A percentile compares a stretch with the other conserved stretches of the same genome.
Evolutionary conservation across 2,888 invertebrate genomes (phyloP).

Genomic region (Chymomyza procnemis): DNA sequence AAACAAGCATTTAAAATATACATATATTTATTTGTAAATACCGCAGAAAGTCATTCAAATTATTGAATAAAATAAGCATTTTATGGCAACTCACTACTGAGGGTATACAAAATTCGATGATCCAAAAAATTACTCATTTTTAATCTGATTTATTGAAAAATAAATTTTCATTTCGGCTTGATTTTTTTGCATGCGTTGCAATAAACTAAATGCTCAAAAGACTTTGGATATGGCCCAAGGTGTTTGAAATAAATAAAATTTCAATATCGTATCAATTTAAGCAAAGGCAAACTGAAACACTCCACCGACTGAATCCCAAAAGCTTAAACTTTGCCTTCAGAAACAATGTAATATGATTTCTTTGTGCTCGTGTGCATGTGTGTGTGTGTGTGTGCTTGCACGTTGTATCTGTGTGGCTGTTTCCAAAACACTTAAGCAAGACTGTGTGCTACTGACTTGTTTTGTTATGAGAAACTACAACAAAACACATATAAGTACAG

Average conservation of each 20-base stretch:
- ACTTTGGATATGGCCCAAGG: slow-evolving; percentile 17
- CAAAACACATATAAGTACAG: slow-evolving; percentile 36
- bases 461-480: slow-evolving; percentile 52
- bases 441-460: slow-evolving; percentile 65
- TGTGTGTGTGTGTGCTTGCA: neutral
- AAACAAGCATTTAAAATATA: no score
- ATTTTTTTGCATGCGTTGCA: slow-evolving; percentile 23
- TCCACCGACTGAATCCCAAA: slow-evolving; percentile 70
- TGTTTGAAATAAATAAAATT: neutral
- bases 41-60: no score
- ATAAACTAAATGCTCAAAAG: slow-evolving; percentile 39
- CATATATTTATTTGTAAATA: no score
- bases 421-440: slow-evolving; percentile 53
- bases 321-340: slow-evolving; percentile 52
- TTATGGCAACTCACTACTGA: no score
- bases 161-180: neutral
- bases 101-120: neutral
- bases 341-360: slow-evolving; percentile 57
- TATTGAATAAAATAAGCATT: no score
- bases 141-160: neutral
- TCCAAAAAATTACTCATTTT: neutral
- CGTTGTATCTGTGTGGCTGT: slow-evolving; percentile 28
- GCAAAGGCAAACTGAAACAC: slow-evolving; percentile 49
- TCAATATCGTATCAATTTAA: slow-evolving; percentile 57
- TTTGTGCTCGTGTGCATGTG: slow-evolving; percentile 20